These are phyloP conservation scores for Eurytoma californica DNA, from an alignment of 2,888 invertebrate genomes.

Conservation along the genomic window DNA sequence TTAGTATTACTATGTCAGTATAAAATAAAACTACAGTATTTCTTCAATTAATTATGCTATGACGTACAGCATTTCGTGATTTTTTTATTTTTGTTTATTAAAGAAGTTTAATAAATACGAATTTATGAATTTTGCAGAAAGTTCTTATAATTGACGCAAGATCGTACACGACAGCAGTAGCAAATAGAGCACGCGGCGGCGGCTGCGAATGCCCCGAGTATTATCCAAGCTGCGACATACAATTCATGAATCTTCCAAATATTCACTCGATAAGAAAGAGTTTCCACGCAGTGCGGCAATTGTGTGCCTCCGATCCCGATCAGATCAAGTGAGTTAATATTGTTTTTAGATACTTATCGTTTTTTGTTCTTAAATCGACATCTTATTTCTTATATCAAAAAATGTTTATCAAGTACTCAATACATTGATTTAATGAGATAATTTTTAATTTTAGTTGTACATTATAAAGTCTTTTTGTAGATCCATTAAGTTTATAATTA, in stretches of 20 bases:
- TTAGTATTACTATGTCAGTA: no score
- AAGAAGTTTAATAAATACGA: not conserved
- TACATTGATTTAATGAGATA: not conserved
- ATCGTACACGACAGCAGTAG: slow-evolving; percentile 96
- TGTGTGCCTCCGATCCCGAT: slow-evolving; percentile 87
- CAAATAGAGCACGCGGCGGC: slow-evolving; percentile 96
- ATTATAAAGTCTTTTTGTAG: no score
- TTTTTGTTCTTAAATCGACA: no score
- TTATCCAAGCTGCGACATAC: slow-evolving; percentile 95
- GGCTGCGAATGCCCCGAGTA: slow-evolving; percentile 97
- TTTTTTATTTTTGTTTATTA: not conserved
- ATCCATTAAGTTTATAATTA: no score
- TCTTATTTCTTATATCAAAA: no score
- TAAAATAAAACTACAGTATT: no score
- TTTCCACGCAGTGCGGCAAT: slow-evolving; percentile 89
- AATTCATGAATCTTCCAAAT: slow-evolving; percentile 98
- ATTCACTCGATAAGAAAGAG: slow-evolving; percentile 96
- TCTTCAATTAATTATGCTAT: no score
- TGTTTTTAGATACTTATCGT: no score
- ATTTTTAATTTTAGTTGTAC: no score
- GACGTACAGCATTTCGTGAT: no score
- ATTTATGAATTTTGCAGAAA: slow-evolving; percentile 74
- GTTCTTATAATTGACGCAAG: slow-evolving; percentile 96
- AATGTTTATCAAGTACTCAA: not conserved
- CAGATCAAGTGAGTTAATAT: slow-evolving; percentile 82